Evolutionary conservation across 2,888 invertebrate species (phyloP).

Genomic region (Oeneis ivallda): DNA sequence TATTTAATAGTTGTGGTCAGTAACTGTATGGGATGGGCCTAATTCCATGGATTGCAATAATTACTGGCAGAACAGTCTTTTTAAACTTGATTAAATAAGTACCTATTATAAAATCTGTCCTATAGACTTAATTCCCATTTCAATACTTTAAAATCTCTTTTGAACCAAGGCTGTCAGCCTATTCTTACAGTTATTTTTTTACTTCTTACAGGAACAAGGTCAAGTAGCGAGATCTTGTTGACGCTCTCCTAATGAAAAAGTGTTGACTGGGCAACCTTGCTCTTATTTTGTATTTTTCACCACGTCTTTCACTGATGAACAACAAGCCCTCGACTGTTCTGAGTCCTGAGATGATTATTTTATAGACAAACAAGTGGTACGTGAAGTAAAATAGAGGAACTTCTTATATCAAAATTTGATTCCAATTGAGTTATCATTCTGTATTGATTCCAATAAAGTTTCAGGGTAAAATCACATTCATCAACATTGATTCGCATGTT

Average conservation of each 20-base stretch:
- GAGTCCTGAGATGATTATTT: too few species aligned
- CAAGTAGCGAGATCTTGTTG: conserved; percentile 5
- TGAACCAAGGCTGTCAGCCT: not conserved
- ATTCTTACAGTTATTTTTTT: not conserved
- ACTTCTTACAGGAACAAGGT: conserved; percentile 10
- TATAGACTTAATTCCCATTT: not conserved
- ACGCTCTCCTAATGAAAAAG: conserved; percentile 1
- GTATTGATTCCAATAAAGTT: conserved; percentile 26
- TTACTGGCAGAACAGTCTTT: too few species aligned
- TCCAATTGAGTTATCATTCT: conserved; percentile 22
- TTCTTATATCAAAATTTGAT: not conserved
- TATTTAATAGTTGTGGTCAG: not conserved
- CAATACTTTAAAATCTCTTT: not conserved
- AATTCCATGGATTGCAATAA: too few species aligned
- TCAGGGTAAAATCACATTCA: not conserved
- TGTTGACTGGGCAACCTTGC: not conserved
- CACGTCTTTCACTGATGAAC: not conserved
- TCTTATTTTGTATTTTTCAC: not conserved
- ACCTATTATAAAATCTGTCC: too few species aligned
- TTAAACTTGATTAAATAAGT: too few species aligned
- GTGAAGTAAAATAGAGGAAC: too few species aligned
- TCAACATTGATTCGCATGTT: too few species aligned
- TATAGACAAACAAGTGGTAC: too few species aligned
- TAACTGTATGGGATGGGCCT: not conserved
- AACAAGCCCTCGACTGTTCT: not conserved